These are phyloP conservation scores for Xenopus borealis DNA, from an alignment of 2,113 vertebrate species.

Conservation along the genomic window DNA sequence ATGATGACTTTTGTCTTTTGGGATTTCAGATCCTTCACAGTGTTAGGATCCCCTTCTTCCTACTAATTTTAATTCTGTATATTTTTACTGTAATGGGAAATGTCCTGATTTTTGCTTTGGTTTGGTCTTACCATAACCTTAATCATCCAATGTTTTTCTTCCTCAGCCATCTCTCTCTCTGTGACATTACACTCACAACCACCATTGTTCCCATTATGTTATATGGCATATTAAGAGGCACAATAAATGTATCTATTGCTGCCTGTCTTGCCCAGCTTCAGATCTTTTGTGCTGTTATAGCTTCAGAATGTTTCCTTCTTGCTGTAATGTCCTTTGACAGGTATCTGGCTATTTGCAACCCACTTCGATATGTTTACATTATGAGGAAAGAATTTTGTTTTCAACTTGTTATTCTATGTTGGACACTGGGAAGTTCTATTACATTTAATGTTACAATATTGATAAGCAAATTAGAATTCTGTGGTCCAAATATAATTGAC, in stretches of 20 bases:
- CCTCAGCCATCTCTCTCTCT: neutral
- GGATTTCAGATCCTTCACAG: neutral
- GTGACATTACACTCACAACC: neutral
- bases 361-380: slow-evolving; percentile 36
- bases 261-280: neutral
- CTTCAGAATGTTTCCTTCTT: slow-evolving; percentile 4
- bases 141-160: neutral
- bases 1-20: neutral
- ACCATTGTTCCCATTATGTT: neutral
- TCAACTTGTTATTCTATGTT: slow-evolving; percentile 34
- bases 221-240: neutral
- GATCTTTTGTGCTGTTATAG: neutral
- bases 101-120: neutral
- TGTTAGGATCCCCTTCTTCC: neutral
- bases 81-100: neutral
- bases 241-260: neutral
- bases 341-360: slow-evolving; percentile 47
- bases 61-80: neutral
- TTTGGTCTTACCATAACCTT: neutral
- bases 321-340: neutral
- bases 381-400: slow-evolving; percentile 35
- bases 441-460: slow-evolving; percentile 29
- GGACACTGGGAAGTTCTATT: slow-evolving; percentile 42
- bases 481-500: slow-evolving; percentile 45
- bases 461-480: slow-evolving; percentile 49